Percentiles rank a stretch among this genome's conserved stretches.
Conservation (phyloP, 1,140 invertebrate species). For the Drosophila sp. region DNA sequence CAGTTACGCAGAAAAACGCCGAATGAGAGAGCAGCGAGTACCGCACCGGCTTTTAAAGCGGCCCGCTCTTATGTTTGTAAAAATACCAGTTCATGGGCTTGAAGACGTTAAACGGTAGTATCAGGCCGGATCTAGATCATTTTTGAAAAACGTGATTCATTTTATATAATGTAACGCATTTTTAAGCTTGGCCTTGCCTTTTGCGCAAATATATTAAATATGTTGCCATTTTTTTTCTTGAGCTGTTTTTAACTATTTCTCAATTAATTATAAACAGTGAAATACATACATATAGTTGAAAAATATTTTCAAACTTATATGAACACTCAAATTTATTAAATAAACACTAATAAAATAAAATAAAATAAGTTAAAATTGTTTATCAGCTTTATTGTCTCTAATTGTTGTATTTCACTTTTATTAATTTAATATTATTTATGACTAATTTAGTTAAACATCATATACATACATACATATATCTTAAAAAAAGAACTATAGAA, state of each 20-base stretch:
- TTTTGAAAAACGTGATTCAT: background rate
- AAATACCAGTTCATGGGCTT: background rate
- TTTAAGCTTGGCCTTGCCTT: too few species aligned
- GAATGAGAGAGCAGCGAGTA: slow-evolving; percentile 71
- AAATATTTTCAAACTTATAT: too few species aligned
- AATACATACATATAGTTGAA: too few species aligned
- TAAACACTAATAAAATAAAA: too few species aligned
- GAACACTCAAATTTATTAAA: too few species aligned
- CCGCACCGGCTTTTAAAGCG: slow-evolving; percentile 33
- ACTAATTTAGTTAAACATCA: background rate
- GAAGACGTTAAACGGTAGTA: background rate
- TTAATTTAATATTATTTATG: background rate
- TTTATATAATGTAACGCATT: background rate
- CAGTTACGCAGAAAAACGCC: slow-evolving; percentile 73
- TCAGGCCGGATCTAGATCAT: background rate
- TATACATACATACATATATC: background rate
- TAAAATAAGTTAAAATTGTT: background rate
- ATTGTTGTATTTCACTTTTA: background rate
- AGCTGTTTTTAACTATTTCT: too few species aligned
- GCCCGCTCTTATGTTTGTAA: slow-evolving; percentile 26
- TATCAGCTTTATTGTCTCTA: too few species aligned
- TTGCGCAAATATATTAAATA: too few species aligned
- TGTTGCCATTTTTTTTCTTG: too few species aligned
- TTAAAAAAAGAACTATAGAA: background rate
- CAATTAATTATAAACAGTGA: too few species aligned